phyloP scores from a whole-genome alignment of 2,888 invertebrate genomes.

The Calliopum simillimum region DNA sequence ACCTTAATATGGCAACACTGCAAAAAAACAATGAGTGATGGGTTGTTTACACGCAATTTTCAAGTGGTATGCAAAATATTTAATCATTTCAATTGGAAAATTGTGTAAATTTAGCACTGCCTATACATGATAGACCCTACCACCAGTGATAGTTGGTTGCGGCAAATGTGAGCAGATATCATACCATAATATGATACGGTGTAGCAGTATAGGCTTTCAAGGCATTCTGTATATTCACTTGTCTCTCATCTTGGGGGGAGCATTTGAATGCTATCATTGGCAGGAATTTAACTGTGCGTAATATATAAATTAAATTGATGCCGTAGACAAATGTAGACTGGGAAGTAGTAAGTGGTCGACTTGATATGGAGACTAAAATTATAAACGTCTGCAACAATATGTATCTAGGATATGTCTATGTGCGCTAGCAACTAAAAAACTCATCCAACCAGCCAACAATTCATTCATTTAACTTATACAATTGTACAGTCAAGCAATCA shows the following conservation, averaged over 20 bases:
- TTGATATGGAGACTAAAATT: too few species aligned
- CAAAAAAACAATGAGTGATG: slow-evolving; percentile 30
- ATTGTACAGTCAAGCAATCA: not conserved
- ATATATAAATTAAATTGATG: too few species aligned
- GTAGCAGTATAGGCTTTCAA: not conserved
- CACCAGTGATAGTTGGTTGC: too few species aligned
- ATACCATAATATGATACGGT: not conserved
- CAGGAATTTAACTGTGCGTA: too few species aligned
- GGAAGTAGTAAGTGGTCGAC: too few species aligned
- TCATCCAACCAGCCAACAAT: not conserved
- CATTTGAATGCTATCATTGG: too few species aligned
- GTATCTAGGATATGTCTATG: too few species aligned
- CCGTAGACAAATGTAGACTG: too few species aligned
- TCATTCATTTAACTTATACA: not conserved
- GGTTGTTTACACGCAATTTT: slow-evolving; percentile 63
- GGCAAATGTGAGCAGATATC: too few species aligned
- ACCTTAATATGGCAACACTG: slow-evolving; percentile 53
- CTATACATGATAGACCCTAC: slow-evolving; percentile 34
- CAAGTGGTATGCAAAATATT: slow-evolving; percentile 65
- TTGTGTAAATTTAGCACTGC: slow-evolving; percentile 58
- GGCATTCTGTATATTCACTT: too few species aligned
- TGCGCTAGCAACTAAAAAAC: slow-evolving; percentile 36
- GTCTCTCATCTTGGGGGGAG: too few species aligned
- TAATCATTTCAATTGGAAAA: slow-evolving; percentile 66
- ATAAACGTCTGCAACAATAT: too few species aligned